Evolutionary conservation across 1,140 invertebrate species (phyloP).

Genomic region (Drosophila cardini): DNA sequence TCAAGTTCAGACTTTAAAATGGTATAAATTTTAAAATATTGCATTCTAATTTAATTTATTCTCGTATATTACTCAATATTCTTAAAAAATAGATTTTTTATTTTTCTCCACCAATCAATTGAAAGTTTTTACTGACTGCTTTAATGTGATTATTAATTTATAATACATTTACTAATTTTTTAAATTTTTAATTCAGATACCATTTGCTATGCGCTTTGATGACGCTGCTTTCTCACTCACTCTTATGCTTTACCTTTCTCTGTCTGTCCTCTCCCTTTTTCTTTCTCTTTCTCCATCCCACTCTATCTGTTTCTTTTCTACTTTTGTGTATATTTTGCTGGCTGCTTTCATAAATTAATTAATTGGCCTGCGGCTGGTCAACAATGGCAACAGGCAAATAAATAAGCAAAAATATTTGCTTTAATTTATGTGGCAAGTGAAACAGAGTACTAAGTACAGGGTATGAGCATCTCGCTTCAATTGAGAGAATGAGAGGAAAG

Average conservation of each 20-base stretch:
- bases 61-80: too few species aligned
- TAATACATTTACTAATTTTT: slow-evolving; percentile 2
- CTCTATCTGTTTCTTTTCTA: slow-evolving; percentile 18
- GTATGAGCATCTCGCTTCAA: background rate
- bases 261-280: slow-evolving; percentile 9
- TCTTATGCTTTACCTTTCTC: slow-evolving; percentile 11
- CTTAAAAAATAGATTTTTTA: too few species aligned
- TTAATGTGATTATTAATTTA: background rate
- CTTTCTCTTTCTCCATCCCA: background rate
- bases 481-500: background rate
- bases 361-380: slow-evolving; percentile 76
- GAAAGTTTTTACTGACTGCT: background rate
- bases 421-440: slow-evolving; percentile 70
- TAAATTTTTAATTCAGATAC: slow-evolving; percentile 25
- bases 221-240: slow-evolving; percentile 40
- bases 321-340: slow-evolving; percentile 61
- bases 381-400: slow-evolving; percentile 66
- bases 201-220: slow-evolving; percentile 75
- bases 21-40: too few species aligned
- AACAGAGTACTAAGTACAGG: slow-evolving; percentile 7
- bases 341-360: slow-evolving; percentile 78
- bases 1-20: too few species aligned
- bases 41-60: too few species aligned
- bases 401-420: slow-evolving; percentile 82
- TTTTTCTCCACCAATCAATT: too few species aligned